Base-by-base conservation (phyloP, 92 coral and sea anemone species). In the Actinernus sp. region DNA sequence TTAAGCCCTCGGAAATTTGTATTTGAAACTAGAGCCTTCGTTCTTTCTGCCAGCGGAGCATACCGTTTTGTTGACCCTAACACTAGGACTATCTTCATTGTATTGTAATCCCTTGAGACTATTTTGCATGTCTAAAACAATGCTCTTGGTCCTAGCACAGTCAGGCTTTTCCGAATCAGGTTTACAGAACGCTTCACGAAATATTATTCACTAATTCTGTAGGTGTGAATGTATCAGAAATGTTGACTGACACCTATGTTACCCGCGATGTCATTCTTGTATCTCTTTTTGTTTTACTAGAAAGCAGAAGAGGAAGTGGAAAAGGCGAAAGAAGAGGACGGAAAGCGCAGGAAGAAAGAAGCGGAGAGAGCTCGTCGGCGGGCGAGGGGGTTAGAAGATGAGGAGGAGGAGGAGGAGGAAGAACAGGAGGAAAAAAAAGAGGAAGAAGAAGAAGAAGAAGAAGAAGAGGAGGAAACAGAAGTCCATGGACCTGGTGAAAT, bases 261-360 rank as follows among this genome's bases (percentile, higher is more conserved):
- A 12, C 31, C 2, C 26, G 22, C 24, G 21, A 14, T 32, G 3
- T 12, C 9, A 26, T 14, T 29, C 25, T 21, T 19, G 26, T 11
- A 2, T 25, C 34, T 49, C n/a, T 0, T 38, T 1, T 36, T 44
- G 46, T 0, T 41, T 24, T 12, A 18, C 13, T 68, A 87, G 92
- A 80, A 95, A 87, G 99, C 99, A 2, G 99, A 95, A 65, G 92
- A 88, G 55, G 99, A 91, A 26, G 97, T 68, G 18, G 82, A 75
- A n/a, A 91, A 95, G 61, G 99, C 97, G 17, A 83, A 91, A 60
- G 97, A 91, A 26, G 86, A 91, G 44, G 99, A 88, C 50, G 97
- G 81, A 48, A 91, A 91, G 61, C 84, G 88, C 16, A 95, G 88
- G 73, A 92, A 83, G 62, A 95, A 91, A 40, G 99, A 91, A 51